Percentiles rank a stretch among this genome's conserved stretches.
phyloP scores from a whole-genome alignment of 2,888 invertebrate species.

The Bruchidius siliquastri region DNA sequence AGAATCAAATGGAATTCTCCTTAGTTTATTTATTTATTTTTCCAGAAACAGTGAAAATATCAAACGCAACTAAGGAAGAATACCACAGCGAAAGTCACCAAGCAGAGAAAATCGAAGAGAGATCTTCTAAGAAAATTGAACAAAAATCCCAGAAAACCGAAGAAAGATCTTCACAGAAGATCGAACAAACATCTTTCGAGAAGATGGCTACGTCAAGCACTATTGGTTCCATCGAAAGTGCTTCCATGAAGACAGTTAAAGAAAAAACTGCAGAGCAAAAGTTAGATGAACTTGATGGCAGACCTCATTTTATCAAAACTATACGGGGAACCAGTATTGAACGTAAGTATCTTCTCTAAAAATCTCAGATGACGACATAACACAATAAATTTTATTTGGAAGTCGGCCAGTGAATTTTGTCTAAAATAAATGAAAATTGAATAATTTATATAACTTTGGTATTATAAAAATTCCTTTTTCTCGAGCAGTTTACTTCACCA shows the following conservation, averaged over 20 bases:
- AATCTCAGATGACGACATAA: not conserved
- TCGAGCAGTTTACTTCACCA: no score
- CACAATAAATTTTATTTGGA: no score
- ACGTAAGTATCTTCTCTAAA: constrained; percentile 59
- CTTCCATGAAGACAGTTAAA: constrained; percentile 6
- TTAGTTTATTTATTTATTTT: not conserved
- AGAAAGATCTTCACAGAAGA: not conserved
- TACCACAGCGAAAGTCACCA: not conserved
- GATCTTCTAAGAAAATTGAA: not conserved
- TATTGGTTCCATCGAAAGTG: constrained; percentile 15
- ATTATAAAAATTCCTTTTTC: no score
- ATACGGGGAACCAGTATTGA: constrained; percentile 73
- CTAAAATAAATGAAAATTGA: no score
- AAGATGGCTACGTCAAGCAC: constrained; percentile 5
- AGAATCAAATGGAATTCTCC: no score
- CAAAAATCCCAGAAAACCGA: not conserved
- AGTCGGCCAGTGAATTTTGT: no score
- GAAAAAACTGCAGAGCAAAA: constrained; percentile 35
- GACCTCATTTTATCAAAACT: constrained; percentile 68
- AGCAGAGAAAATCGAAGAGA: not conserved
- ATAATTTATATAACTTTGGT: no score
- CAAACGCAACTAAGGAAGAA: not conserved
- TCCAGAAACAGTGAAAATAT: not conserved
- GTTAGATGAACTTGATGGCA: constrained; percentile 46
- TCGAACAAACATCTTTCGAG: not conserved